Base-by-base conservation (phyloP, 2,113 vertebrate species). In the Peucedramus taeniatus region DNA sequence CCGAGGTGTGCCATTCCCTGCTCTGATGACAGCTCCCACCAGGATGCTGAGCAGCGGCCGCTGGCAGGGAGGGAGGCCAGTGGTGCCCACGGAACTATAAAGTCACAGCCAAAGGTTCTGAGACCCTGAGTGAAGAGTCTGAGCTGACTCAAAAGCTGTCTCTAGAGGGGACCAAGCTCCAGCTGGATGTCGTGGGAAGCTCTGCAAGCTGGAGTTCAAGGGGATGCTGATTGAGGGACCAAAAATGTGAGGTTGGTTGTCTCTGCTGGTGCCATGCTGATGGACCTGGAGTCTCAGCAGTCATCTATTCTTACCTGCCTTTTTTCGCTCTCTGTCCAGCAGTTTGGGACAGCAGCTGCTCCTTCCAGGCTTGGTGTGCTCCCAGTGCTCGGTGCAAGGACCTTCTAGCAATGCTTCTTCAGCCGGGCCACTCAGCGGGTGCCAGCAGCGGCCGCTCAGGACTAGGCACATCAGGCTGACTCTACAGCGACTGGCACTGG, bases 331-430 rank as follows among this genome's bases (percentile, higher is more conserved):
- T 87, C 77, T 76, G n/a, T 79, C 53, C 23, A 4, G 16, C 70
- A 95, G 87, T 70, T 20, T 23, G 20, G 54, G 42, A 50, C 68
- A 31, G 80, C 76, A n/a, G 68, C 59, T 1, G 2, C 64, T 75
- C 51, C 64, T 49, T 47, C 45, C 71, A 47, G 79, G 30, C 68
- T 22, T 12, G 60, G 63, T 19, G 60, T 69, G 78, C 40, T 90
- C 3, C 50, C 15, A 33, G 53, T 44, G 53, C 72, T 77, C 0
- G 3, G 33, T 37, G 54, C 79, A 54, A 60, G 85, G 71, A 59
- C 51, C 68, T 8, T 54, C 89, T 95, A 94, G 94, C 93, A 94
- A 94, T 94, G 93, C 53, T 92, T 53, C 85, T 94, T 57, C 31
- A n/a, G 4, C 53, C 1, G 0, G 49, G 53, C 85, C 4, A 4